phyloP scores from a whole-genome alignment of 2,888 invertebrate species.

The Tiliacea aurago region DNA sequence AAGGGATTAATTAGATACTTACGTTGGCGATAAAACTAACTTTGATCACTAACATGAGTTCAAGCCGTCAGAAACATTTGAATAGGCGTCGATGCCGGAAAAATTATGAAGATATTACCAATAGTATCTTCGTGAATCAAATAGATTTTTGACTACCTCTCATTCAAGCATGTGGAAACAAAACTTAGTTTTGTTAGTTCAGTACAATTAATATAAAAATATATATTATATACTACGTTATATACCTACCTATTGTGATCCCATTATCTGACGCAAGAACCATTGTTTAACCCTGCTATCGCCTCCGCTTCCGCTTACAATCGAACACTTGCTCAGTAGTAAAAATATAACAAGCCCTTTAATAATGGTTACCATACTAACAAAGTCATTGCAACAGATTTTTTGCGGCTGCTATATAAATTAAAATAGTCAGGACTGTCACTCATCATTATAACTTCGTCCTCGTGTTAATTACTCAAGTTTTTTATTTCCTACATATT shows the following conservation, averaged over 20 bases:
- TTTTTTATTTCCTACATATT: constrained; percentile 41
- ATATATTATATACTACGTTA: neutral
- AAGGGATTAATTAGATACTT: neutral
- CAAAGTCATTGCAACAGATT: constrained; percentile 47
- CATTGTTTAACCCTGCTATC: neutral
- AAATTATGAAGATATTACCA: neutral
- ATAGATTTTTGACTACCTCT: neutral
- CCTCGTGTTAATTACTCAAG: constrained; percentile 60
- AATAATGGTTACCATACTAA: constrained; percentile 20
- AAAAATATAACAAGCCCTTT: constrained; percentile 46
- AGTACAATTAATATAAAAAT: neutral
- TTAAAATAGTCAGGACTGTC: constrained; percentile 55
- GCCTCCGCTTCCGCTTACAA: neutral
- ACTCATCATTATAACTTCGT: constrained; percentile 51
- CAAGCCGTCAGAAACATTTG: neutral
- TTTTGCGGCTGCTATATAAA: constrained; percentile 58
- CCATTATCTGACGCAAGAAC: neutral
- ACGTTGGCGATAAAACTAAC: too few relatives aligned
- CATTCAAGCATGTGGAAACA: neutral
- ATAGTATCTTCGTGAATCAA: neutral
- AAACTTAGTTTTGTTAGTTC: neutral
- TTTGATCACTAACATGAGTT: too few relatives aligned
- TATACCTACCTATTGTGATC: neutral
- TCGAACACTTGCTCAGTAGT: neutral
- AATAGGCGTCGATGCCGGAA: neutral